phyloP scores from a whole-genome alignment of 2,888 invertebrate genomes.

The Campoplex nolae region DNA sequence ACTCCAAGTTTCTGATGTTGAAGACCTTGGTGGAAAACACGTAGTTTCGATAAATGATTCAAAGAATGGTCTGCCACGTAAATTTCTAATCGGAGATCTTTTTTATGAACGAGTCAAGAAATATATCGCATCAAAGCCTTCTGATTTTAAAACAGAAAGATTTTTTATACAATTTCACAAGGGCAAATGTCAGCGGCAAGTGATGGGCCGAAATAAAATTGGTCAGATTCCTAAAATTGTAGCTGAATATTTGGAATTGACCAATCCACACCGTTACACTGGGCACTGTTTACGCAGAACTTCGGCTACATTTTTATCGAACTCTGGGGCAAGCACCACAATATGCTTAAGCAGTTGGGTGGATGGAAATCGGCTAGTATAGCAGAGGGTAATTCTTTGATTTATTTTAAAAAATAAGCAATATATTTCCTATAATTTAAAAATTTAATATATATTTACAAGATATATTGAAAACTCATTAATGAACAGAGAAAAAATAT shows the following conservation, averaged over 20 bases:
- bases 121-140: constrained; percentile 59
- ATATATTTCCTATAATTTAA: too few relatives aligned
- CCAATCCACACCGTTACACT: constrained; percentile 59
- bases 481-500: too few relatives aligned
- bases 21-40: constrained; percentile 60
- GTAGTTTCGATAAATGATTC: constrained; percentile 64
- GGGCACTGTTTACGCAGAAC: constrained; percentile 69
- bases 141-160: constrained; percentile 61
- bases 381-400: constrained; percentile 59
- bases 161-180: constrained; percentile 66
- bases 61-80: constrained; percentile 64
- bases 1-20: constrained; percentile 58
- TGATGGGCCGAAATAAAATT: constrained; percentile 67
- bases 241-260: constrained; percentile 15
- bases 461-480: too few relatives aligned
- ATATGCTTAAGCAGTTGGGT: constrained; percentile 67
- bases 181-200: constrained; percentile 64
- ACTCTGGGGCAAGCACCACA: constrained; percentile 62
- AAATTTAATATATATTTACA: too few relatives aligned
- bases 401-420: constrained; percentile 39
- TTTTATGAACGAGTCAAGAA: constrained; percentile 65
- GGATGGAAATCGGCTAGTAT: constrained; percentile 62
- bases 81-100: constrained; percentile 63
- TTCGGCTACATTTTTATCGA: constrained; percentile 65
- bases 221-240: constrained; percentile 58